phyloP scores from a whole-genome alignment of 2,888 invertebrate genomes.

The Cepaea hortensis region DNA sequence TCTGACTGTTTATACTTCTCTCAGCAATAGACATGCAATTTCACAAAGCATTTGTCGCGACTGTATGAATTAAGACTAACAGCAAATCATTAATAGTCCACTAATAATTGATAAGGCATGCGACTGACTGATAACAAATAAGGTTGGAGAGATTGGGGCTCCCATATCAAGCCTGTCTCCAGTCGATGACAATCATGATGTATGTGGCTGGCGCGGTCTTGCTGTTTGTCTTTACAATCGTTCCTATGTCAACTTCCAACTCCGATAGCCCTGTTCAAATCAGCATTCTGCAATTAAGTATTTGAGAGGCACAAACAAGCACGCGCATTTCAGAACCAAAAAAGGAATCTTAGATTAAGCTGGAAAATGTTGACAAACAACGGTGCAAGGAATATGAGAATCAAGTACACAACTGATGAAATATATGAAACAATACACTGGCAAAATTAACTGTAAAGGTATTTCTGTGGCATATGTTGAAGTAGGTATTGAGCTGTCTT shows the following conservation, averaged over 20 bases:
- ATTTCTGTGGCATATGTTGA: neutral
- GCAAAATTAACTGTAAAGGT: too few relatives aligned
- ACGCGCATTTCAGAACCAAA: too few relatives aligned
- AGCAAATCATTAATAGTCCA: slow-evolving; percentile 18
- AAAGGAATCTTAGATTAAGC: too few relatives aligned
- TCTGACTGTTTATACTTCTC: neutral
- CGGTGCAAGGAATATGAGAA: too few relatives aligned
- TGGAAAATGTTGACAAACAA: too few relatives aligned
- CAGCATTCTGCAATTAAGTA: neutral
- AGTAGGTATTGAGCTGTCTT: neutral
- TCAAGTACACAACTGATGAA: too few relatives aligned
- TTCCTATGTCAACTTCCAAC: neutral
- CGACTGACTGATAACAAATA: neutral
- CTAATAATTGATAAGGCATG: slow-evolving; percentile 31
- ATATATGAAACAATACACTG: too few relatives aligned
- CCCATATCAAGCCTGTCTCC: slow-evolving; percentile 1
- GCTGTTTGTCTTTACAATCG: neutral
- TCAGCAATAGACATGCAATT: neutral
- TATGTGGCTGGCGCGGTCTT: neutral
- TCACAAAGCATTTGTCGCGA: neutral
- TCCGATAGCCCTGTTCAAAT: neutral
- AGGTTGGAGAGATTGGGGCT: neutral
- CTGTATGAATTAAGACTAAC: neutral
- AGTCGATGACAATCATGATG: neutral
- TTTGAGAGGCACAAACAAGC: neutral